Evolutionary conservation across 1,140 invertebrate genomes (phyloP).

Genomic region (Trachymyrmex septentrionalis): DNA sequence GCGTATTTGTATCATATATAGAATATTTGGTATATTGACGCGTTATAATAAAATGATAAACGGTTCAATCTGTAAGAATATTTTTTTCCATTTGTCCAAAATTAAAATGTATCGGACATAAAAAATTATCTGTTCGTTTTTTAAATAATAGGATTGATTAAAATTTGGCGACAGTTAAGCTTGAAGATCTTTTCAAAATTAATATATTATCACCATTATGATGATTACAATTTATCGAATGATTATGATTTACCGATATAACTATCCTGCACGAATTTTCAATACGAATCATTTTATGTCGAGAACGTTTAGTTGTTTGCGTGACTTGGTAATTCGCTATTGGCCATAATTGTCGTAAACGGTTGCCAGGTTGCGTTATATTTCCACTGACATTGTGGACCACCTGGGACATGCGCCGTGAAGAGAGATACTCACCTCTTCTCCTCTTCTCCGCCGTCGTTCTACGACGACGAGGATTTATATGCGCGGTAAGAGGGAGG

Average conservation of each 20-base stretch:
- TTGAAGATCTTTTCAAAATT: neutral
- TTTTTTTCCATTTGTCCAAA: neutral
- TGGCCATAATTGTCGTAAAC: conserved; percentile 34
- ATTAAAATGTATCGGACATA: neutral
- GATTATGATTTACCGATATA: neutral
- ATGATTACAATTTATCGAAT: too few species aligned
- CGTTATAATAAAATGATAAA: neutral
- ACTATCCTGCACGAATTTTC: neutral
- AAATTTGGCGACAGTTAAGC: neutral
- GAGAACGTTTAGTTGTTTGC: neutral
- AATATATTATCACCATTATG: neutral
- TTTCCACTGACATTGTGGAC: conserved; percentile 41
- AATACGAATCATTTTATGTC: neutral
- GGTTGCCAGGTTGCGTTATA: conserved; percentile 18
- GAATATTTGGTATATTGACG: neutral
- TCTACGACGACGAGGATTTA: conserved; percentile 65
- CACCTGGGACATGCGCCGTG: conserved; percentile 65
- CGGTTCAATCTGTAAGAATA: neutral
- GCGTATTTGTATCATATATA: neutral
- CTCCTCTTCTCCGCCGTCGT: neutral
- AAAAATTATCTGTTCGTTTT: neutral
- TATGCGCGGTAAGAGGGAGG: conserved; percentile 51
- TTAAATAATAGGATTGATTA: neutral
- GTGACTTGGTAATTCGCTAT: conserved; percentile 21
- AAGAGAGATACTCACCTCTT: conserved; percentile 40